Evolutionary conservation across 2,888 invertebrate species (phyloP), one percentile per base, ranked within the genome.

Genomic region (Masnerella sp.): DNA sequence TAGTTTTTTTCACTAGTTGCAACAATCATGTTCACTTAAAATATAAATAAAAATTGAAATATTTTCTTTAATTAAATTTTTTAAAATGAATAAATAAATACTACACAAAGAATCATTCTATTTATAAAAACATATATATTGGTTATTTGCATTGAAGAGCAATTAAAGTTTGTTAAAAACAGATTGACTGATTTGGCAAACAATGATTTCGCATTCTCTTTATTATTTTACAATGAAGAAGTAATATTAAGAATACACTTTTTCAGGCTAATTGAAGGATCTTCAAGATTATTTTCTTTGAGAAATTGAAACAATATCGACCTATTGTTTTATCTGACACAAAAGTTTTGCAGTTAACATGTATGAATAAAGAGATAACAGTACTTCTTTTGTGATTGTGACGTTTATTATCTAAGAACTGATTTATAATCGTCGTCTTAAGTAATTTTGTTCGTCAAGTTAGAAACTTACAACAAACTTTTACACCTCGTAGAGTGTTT

Each of bases 171-270:
- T 9, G 28, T 28, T 28, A 28, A n/a, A 28, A 34, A 43, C n/a
- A 15, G 15, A 43, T 58, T 45, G 42, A 43, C 43, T 30, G 58
- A 43, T 34, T 14, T 22, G 7, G 28, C 14, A 12, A 58, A 32
- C 58, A 58, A 58, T 45, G 45, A 34, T 34, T 45, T 34, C n/a
- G 34, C 18, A 15, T 17, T 58, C 45, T 58, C 25, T 45, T 58
- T 59, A 25, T 45, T 7, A 34, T 45, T 22, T 20, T 11, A 18
- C 38, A 59, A 52, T 36, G 14, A 36, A 34, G 36, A 52, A 52
- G 22, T 25, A 18, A 49, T 52, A 36, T 45, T 34, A 59, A 59
- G 36, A 34, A 43, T 17, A 38, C n/a, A 12, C 17, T 56, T 56
- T 34, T 36, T 38, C 47, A 59, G 17, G 36, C 38, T 59, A 62